Evolutionary conservation across 2,888 invertebrate species (phyloP), one percentile per base, ranked within the genome.

Genomic region (Drosophila colorata): DNA sequence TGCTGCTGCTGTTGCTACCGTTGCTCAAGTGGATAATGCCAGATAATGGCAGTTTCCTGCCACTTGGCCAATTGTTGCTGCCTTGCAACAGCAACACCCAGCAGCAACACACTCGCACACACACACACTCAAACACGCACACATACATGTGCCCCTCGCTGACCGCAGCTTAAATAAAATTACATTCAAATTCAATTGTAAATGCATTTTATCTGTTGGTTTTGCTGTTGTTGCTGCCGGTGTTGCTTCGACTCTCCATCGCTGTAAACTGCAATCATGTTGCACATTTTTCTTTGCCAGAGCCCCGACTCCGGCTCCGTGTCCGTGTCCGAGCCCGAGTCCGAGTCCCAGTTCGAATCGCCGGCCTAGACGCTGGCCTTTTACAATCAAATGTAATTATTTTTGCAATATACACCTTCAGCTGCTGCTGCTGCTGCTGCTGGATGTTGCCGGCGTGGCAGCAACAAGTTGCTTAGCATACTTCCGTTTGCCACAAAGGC

Each of bases 121-220:
- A 44, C 56, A 57, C 46, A 33, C 23, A 63, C 31, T 48, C 53
- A 37, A 43, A 41, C 47, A 51, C 51, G 46, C 31, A 63, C 13
- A 23, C 25, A 55, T 40, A 64, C 60, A 69, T 59, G 48, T 72
- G 80, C 76, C 86, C 74, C 87, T 73, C 84, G 83, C 90, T 89
- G 90, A 88, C 88, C 89, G 80, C 88, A 88, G 78, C 88, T 90
- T 86, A 90, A 90, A 88, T 86, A 79, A 90, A 89, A 89, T 89
- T 89, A 90, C 90, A 89, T 85, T 90, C 90, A 89, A 89, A 89
- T 89, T 89, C 90, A 90, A 89, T 89, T 89, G 91, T 89, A 89
- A 89, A 89, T 89, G 90, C 90, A 90, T 88, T 89, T 89, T 89
- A 89, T 90, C 90, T 90, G 90, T 87, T 89, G 90, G 78, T 89